phyloP scores from a whole-genome alignment of 64 coral and sea anemone species.

The Trachythela sp. region DNA sequence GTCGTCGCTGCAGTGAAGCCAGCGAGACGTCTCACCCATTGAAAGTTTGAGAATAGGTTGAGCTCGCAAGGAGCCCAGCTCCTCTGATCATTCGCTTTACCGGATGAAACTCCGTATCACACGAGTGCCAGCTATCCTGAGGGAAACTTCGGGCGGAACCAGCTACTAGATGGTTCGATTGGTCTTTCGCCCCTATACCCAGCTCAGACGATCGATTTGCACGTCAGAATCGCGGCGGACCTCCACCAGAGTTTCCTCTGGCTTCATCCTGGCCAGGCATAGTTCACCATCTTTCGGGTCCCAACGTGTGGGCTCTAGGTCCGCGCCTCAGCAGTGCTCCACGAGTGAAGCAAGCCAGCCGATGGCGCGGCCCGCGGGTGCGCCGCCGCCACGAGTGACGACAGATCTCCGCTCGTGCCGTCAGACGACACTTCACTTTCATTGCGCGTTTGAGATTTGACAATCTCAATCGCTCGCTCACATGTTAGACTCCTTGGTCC shows the following conservation, averaged over 20 bases:
- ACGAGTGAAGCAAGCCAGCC: not conserved
- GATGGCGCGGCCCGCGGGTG: slow-evolving; percentile 28
- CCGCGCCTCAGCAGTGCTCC: not conserved
- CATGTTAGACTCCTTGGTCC: slow-evolving; percentile 39
- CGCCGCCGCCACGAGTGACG: not conserved
- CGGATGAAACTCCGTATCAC: slow-evolving; percentile 52
- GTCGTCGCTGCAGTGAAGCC: slow-evolving; percentile 33
- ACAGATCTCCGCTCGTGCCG: slow-evolving; percentile 24
- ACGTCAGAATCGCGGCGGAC: slow-evolving; percentile 69
- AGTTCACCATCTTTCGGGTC: slow-evolving; percentile 79
- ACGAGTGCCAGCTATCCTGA: slow-evolving; percentile 65
- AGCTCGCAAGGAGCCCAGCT: slow-evolving; percentile 26
- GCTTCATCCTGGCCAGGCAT: slow-evolving; percentile 63
- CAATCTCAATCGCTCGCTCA: slow-evolving; percentile 27
- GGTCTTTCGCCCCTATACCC: slow-evolving; percentile 58
- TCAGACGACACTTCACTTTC: slow-evolving; percentile 27
- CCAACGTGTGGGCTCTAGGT: slow-evolving; percentile 42
- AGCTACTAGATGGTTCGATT: too few relatives aligned
- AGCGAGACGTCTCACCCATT: slow-evolving; percentile 52
- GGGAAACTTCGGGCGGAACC: too few relatives aligned
- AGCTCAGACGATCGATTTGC: slow-evolving; percentile 70
- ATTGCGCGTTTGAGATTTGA: slow-evolving; percentile 24
- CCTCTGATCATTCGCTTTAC: slow-evolving; percentile 64
- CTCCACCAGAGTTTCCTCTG: slow-evolving; percentile 67
- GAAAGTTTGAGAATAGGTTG: slow-evolving; percentile 61